phyloP scores from a whole-genome alignment of 2,113 vertebrate genomes.

The Bujurquina vittata region DNA sequence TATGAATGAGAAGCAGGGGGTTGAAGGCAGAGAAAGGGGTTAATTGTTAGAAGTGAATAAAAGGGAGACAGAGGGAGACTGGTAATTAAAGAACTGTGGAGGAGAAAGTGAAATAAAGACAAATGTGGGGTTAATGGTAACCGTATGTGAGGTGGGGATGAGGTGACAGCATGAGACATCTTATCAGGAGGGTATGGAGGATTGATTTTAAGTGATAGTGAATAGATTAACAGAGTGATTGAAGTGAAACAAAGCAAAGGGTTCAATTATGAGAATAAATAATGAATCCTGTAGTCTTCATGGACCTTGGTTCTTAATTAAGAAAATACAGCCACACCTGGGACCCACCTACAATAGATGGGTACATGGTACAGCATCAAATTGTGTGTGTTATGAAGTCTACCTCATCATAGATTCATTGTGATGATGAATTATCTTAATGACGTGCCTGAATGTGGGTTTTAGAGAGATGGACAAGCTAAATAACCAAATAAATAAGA shows the following conservation, averaged over 20 bases:
- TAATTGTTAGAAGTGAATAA: conserved; percentile 70
- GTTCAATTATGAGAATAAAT: conserved; percentile 70
- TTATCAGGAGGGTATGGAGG: conserved; percentile 24
- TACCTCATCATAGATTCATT: conserved; percentile 57
- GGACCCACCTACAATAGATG: conserved; percentile 54
- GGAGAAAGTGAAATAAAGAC: conserved; percentile 66
- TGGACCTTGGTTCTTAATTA: conserved; percentile 72
- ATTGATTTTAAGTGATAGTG: conserved; percentile 48
- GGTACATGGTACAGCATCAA: conserved; percentile 30
- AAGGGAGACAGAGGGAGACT: conserved; percentile 47
- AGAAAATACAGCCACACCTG: conserved; percentile 70
- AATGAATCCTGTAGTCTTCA: conserved; percentile 50
- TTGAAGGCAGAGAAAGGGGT: conserved; percentile 56
- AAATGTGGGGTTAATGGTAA: conserved; percentile 68
- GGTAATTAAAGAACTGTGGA: conserved; percentile 58
- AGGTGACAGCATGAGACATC: conserved; percentile 45
- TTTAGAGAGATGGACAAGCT: conserved; percentile 9
- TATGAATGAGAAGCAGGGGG: conserved; percentile 42
- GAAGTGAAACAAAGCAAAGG: conserved; percentile 58
- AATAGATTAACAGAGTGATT: conserved; percentile 55
- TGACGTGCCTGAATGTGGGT: conserved; percentile 52
- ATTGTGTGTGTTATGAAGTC: conserved; percentile 55
- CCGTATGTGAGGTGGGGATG: conserved; percentile 10
- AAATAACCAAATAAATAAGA: conserved; percentile 17
- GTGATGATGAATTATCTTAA: conserved; percentile 63